Conservation (phyloP, 2,888 invertebrate genomes). For the Tachina grossa region DNA sequence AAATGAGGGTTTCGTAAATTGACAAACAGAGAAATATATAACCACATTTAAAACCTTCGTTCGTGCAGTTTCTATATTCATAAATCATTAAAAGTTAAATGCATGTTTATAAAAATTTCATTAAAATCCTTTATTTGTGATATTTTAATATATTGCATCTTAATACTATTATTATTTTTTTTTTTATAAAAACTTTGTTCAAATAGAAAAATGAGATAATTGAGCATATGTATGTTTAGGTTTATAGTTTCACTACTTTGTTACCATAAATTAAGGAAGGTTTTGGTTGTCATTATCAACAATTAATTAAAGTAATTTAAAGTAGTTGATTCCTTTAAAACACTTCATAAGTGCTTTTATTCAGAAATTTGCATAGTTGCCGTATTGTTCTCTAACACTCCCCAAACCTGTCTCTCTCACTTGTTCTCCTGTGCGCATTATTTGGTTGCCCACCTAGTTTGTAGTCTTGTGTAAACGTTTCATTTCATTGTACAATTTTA, state of each 20-base stretch:
- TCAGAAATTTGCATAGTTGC: constrained; percentile 41
- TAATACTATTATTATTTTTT: not conserved
- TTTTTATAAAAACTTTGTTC: not conserved
- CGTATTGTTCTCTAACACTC: not conserved
- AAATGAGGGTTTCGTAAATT: no score
- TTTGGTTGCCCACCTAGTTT: constrained; percentile 14
- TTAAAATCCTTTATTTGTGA: no score
- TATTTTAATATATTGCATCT: no score
- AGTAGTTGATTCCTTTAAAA: constrained; percentile 33
- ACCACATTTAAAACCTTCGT: no score
- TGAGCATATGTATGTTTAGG: constrained; percentile 5
- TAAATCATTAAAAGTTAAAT: no score
- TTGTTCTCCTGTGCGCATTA: not conserved
- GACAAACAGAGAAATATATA: no score
- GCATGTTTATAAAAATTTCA: no score
- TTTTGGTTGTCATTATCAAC: constrained; percentile 11
- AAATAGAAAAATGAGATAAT: not conserved
- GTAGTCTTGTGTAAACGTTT: constrained; percentile 78
- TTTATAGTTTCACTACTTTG: constrained; percentile 57
- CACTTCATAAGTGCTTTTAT: constrained; percentile 35
- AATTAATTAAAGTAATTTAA: constrained; percentile 65
- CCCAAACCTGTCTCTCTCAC: not conserved
- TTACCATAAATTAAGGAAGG: constrained; percentile 61
- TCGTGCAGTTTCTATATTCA: not conserved
- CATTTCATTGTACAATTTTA: constrained; percentile 80